Evolutionary conservation across 1,140 invertebrate genomes (phyloP), one percentile per base, ranked within the genome.

Genomic region (Conus betulinus): DNA sequence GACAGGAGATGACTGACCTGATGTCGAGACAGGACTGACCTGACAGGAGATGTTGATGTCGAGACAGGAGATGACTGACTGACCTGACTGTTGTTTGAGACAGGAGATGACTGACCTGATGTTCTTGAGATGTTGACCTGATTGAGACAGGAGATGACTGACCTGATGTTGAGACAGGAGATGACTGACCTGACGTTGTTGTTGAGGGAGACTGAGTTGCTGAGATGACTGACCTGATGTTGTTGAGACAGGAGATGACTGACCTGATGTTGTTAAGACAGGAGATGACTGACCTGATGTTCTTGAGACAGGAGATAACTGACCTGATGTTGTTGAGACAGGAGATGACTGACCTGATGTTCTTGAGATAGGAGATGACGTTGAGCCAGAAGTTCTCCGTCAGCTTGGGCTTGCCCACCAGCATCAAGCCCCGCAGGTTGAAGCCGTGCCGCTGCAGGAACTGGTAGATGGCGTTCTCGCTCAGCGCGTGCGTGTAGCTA

Each of bases 361-460:
- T 99, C 85, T 97, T 97, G 11, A 99, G 95, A 88, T 98, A 97
- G 0, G 98, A 98, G 82, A 99, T 96, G 60, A 99, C 97, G 91
- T 97, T 97, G 95, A 98, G 97, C 98, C 99, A 99, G 81, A 99
- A 97, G 93, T 98, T 98, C 96, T 99, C 99, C 1, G 98, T 99
- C 91, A 99, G 98, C 94, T 99, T 99, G 1, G 98, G 97, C 97
- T 99, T 99, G 57, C 99, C 99, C 74, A 98, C 98, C 1, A 99
- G 95, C 88, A 97, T 97, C 27, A 99, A 96, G 0, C 98, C 99
- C 94, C 96, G 97, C 17, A 99, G 96, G 95, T 99, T 98, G 89
- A 97, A 96, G 0, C 99, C 99, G 95, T 98, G 97, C 78, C 97
- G 97, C 78, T 97, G 97, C 53, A 99, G 95, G 94, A 99, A 99